Evolutionary conservation across 2,888 invertebrate genomes (phyloP).

Genomic region (Pandemis corylana): DNA sequence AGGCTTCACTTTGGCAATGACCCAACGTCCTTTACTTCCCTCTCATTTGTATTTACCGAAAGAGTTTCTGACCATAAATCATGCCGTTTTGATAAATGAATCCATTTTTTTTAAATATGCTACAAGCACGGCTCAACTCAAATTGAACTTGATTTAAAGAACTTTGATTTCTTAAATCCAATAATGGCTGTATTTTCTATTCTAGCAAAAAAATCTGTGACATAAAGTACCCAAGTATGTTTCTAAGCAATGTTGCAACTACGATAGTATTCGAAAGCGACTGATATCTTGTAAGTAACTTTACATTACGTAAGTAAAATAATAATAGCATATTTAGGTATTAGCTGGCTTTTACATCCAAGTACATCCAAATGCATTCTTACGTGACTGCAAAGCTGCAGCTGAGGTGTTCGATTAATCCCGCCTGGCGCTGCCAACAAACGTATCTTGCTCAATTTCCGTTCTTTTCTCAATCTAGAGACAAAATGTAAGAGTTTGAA

Average conservation of each 20-base stretch:
- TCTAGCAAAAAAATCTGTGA: too few relatives aligned
- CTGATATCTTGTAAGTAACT: too few relatives aligned
- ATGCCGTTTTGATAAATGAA: conserved; percentile 79
- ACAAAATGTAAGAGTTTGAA: conserved; percentile 49
- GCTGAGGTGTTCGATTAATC: conserved; percentile 14
- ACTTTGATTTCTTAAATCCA: conserved; percentile 6
- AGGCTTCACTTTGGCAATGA: conserved; percentile 81
- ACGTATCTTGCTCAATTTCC: conserved; percentile 51
- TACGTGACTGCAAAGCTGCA: neutral
- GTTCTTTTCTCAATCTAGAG: conserved; percentile 45
- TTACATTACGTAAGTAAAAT: neutral
- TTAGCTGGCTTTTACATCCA: neutral
- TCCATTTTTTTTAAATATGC: conserved; percentile 74
- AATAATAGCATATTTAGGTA: neutral
- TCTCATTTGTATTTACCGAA: conserved; percentile 83
- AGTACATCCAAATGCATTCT: neutral
- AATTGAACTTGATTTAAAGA: conserved; percentile 8
- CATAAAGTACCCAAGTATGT: too few relatives aligned
- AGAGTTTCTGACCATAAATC: conserved; percentile 80
- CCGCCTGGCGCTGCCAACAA: conserved; percentile 45
- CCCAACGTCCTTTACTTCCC: conserved; percentile 77
- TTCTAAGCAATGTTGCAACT: too few relatives aligned
- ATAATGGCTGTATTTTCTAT: neutral
- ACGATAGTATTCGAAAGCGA: too few relatives aligned
- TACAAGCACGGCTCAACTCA: conserved; percentile 46